Conservation (phyloP, 1,140 invertebrate species). For the fruit fly (Drosophila melanogaster) region Release_6_plus_ISO1_MT NT_033777.3:19297501-19298000, state of each 20-base stretch:
- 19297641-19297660: constrained; percentile 69
- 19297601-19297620: constrained; percentile 23
- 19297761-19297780: constrained; percentile 54
- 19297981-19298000: too few species aligned
- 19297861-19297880: not conserved
- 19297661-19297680: constrained; percentile 71
- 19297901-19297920: not conserved
- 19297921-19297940: too few species aligned
- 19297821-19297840: constrained; percentile 6
- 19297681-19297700: constrained; percentile 59
- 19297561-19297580: constrained; percentile 8
- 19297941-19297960: too few species aligned
- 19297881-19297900: not conserved
- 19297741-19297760: constrained; percentile 33
- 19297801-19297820: constrained; percentile 32
- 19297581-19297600: constrained; percentile 17
- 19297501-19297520: constrained; percentile 57
- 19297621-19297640: constrained; percentile 67
- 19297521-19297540: constrained; percentile 23
- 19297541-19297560: not conserved
- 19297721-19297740: constrained; percentile 38
- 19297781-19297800: constrained; percentile 53
- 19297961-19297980: too few species aligned
- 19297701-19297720: constrained; percentile 37
- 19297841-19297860: constrained; percentile 14